phyloP scores from a whole-genome alignment of 92 coral and sea anemone genomes.

The Palythoa grandis region DNA sequence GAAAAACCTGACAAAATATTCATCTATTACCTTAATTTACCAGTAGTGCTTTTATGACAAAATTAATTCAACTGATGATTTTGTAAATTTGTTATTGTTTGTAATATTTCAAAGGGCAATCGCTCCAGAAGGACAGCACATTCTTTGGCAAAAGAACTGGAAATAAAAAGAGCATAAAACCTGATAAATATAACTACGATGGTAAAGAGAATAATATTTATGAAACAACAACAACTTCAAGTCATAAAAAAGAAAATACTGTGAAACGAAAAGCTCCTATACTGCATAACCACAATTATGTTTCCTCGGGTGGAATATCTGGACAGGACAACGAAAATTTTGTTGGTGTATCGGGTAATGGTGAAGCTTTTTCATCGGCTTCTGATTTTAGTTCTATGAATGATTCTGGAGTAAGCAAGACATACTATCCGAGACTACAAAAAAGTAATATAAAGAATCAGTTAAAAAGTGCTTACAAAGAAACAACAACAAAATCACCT shows the following conservation, averaged over 20 bases:
- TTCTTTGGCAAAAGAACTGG: background rate
- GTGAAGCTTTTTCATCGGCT: constrained; percentile 7
- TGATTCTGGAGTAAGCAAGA: background rate
- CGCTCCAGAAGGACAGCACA: background rate
- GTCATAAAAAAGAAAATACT: background rate
- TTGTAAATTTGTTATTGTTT: background rate
- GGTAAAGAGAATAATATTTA: background rate
- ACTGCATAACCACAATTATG: background rate
- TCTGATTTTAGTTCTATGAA: constrained; percentile 7
- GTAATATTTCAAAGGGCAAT: background rate
- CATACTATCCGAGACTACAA: background rate
- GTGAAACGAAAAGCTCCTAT: background rate
- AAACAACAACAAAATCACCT: background rate
- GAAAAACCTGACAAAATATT: too few relatives aligned
- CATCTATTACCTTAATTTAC: too few relatives aligned
- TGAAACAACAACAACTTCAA: background rate
- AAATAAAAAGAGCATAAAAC: background rate
- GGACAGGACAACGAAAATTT: background rate
- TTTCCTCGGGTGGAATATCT: background rate
- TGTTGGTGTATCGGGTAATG: background rate
- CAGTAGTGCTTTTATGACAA: background rate
- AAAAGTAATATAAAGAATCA: background rate
- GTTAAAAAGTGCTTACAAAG: background rate
- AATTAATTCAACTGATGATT: too few relatives aligned
- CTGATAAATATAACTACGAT: background rate